Evolutionary conservation across 1,140 invertebrate species (phyloP).

Genomic region (Pemphigus obesinymphae): DNA sequence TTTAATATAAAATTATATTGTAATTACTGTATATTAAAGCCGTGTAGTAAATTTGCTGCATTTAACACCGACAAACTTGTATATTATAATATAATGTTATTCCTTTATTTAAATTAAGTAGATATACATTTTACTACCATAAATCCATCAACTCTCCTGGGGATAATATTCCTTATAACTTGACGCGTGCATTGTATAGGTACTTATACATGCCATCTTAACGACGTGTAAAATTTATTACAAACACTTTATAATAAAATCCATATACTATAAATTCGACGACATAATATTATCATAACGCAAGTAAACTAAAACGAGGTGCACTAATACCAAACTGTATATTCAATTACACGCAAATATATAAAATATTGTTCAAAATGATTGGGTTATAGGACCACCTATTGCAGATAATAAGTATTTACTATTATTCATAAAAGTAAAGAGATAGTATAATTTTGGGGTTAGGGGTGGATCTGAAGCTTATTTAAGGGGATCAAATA

Average conservation of each 20-base stretch:
- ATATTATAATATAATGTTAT: no score
- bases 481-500: no score
- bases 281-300: neutral
- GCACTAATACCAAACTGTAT: no score
- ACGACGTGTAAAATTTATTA: neutral
- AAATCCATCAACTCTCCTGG: neutral
- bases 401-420: no score
- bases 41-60: neutral
- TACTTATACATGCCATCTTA: neutral
- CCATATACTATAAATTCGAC: neutral
- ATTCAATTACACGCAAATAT: no score
- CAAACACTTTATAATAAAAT: neutral
- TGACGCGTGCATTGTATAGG: neutral
- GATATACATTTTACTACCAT: neutral
- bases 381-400: no score
- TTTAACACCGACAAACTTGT: no score
- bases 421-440: no score
- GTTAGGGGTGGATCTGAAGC: no score
- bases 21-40: neutral
- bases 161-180: neutral
- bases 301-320: neutral
- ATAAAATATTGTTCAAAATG: no score
- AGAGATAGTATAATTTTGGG: no score
- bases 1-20: neutral
- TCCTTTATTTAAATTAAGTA: neutral